These are phyloP conservation scores for Baccha elongata DNA, from an alignment of 2,888 invertebrate species.

Conservation along the genomic window DNA sequence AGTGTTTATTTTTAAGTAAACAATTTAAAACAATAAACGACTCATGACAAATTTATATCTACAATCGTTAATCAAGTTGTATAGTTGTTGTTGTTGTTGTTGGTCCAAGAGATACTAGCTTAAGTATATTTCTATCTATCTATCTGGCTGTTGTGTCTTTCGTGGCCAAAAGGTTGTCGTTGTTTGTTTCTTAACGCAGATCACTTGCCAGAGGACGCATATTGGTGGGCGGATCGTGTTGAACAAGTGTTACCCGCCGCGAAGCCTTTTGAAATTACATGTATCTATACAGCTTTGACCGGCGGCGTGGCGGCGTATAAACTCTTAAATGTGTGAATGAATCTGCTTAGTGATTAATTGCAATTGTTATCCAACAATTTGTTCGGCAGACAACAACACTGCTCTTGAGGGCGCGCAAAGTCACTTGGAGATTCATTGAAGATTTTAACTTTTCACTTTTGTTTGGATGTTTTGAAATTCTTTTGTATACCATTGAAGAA, in stretches of 20 bases:
- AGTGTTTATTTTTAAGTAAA: slow-evolving; percentile 58
- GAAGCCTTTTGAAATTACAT: slow-evolving; percentile 33
- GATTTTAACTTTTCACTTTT: slow-evolving; percentile 57
- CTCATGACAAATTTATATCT: slow-evolving; percentile 73
- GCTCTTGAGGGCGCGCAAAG: slow-evolving; percentile 6
- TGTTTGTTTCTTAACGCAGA: slow-evolving; percentile 52
- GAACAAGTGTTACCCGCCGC: slow-evolving; percentile 61
- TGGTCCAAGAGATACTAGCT: slow-evolving; percentile 16
- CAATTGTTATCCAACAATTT: slow-evolving; percentile 70
- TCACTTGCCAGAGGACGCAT: slow-evolving; percentile 39
- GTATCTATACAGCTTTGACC: slow-evolving; percentile 13
- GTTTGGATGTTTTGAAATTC: slow-evolving; percentile 28
- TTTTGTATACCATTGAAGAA: slow-evolving; percentile 30
- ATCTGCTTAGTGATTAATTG: slow-evolving; percentile 69
- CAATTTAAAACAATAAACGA: slow-evolving; percentile 72
- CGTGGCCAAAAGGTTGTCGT: slow-evolving; percentile 44
- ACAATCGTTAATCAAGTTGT: slow-evolving; percentile 66
- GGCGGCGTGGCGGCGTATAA: background rate
- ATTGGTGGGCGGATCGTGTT: slow-evolving; percentile 65
- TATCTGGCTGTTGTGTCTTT: slow-evolving; percentile 20
- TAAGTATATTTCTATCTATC: slow-evolving; percentile 40
- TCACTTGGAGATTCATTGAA: slow-evolving; percentile 65
- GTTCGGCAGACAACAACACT: slow-evolving; percentile 29
- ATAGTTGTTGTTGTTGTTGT: slow-evolving; percentile 16
- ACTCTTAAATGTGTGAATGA: slow-evolving; percentile 38